Evolutionary conservation across 2,888 invertebrate genomes (phyloP).

Genomic region (Siphonodentalium dalli): DNA sequence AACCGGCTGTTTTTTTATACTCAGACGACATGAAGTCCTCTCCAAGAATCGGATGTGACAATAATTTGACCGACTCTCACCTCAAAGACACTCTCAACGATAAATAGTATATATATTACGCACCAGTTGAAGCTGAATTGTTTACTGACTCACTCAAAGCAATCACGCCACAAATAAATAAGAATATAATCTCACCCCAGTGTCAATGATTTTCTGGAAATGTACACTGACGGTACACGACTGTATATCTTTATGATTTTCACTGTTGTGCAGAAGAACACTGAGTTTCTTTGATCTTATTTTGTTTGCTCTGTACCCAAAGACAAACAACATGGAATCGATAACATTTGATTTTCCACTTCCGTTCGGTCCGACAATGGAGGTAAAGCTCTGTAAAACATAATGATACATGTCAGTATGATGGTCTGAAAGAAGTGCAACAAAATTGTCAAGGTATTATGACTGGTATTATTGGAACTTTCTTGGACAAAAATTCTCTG

Average conservation of each 20-base stretch:
- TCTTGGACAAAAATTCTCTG: background rate
- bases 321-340: constrained; percentile 98
- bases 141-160: too few species aligned
- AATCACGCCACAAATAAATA: too few species aligned
- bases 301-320: constrained; percentile 94
- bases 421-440: background rate
- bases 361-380: constrained; percentile 98
- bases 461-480: too few species aligned
- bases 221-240: constrained; percentile 89
- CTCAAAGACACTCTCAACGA: too few species aligned
- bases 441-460: background rate
- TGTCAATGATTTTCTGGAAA: constrained; percentile 72
- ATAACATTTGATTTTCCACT: constrained; percentile 99
- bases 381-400: constrained; percentile 82
- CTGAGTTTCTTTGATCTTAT: constrained; percentile 95
- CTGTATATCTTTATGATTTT: constrained; percentile 75
- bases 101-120: too few species aligned
- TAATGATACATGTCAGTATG: background rate
- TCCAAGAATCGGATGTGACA: too few species aligned
- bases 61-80: too few species aligned
- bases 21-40: too few species aligned
- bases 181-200: constrained; percentile 50
- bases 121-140: too few species aligned
- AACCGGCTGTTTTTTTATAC: too few species aligned
- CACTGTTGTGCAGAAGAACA: constrained; percentile 90